phyloP scores from a whole-genome alignment of 2,797 vertebrate genomes.

The Sylvia borin region DNA sequence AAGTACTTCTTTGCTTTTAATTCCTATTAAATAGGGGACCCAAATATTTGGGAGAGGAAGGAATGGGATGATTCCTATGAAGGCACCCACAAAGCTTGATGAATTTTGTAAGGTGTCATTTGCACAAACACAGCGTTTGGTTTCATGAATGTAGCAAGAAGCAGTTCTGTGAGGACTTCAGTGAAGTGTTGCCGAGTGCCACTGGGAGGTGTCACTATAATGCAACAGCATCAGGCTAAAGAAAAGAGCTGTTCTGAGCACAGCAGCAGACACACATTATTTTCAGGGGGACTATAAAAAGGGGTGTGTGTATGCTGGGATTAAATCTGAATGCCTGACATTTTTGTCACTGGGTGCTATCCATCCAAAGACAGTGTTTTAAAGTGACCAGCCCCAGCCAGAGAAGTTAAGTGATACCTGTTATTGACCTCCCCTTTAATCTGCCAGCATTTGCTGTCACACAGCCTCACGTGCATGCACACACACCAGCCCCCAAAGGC shows the following conservation, averaged over 20 bases:
- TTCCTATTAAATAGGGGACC: not conserved
- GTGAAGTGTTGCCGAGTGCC: conserved; percentile 52
- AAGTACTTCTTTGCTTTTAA: not conserved
- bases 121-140: not conserved
- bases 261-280: not conserved
- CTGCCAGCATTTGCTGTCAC: not conserved
- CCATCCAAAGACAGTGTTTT: not conserved
- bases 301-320: not conserved
- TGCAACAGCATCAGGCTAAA: not conserved
- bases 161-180: not conserved
- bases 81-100: not conserved
- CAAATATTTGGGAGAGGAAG: not conserved
- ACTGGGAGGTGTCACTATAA: conserved; percentile 61
- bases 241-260: not conserved
- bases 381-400: not conserved
- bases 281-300: not conserved
- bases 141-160: not conserved
- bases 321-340: not conserved
- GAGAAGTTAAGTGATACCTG: not conserved
- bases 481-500: not conserved
- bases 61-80: not conserved
- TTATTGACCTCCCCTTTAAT: not conserved
- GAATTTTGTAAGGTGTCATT: not conserved
- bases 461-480: not conserved
- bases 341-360: not conserved